Evolutionary conservation across 2,797 vertebrate species (phyloP).

Genomic region (Bovichtus diacanthus): DNA sequence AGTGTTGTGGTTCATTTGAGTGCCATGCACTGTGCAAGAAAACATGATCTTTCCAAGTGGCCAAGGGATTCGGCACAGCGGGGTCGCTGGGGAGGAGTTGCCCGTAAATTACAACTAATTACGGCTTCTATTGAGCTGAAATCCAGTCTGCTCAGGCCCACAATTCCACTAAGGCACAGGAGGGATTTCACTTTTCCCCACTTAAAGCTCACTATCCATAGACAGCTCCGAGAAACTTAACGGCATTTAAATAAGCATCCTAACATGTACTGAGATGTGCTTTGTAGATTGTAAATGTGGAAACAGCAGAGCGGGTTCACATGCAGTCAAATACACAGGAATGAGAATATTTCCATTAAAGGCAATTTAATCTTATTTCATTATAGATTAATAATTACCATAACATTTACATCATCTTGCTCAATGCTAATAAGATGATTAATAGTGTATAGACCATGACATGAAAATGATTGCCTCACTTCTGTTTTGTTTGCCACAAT

Average conservation of each 20-base stretch:
- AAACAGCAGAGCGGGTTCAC: not conserved
- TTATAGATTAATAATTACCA: not conserved
- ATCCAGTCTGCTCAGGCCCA: constrained; percentile 72
- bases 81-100: constrained; percentile 81
- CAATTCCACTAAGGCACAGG: constrained; percentile 69
- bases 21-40: constrained; percentile 81
- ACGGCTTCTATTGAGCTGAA: constrained; percentile 81
- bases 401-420: not conserved
- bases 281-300: constrained; percentile 13
- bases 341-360: constrained; percentile 3
- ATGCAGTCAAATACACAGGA: not conserved
- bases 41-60: constrained; percentile 84
- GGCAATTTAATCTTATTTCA: not conserved
- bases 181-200: constrained; percentile 71
- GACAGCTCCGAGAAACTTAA: constrained; percentile 44
- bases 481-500: constrained; percentile 20
- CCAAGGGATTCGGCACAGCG: constrained; percentile 81
- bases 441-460: not conserved
- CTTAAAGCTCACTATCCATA: constrained; percentile 65
- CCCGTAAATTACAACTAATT: constrained; percentile 88
- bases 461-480: constrained; percentile 7
- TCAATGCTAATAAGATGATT: not conserved
- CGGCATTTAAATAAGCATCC: constrained; percentile 55
- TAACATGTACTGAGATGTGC: constrained; percentile 17
- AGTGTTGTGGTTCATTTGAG: constrained; percentile 86